Evolutionary conservation across 2,113 vertebrate genomes (phyloP), one percentile per base, ranked within the genome.

Genomic region (Budorcas taxicolor): DNA sequence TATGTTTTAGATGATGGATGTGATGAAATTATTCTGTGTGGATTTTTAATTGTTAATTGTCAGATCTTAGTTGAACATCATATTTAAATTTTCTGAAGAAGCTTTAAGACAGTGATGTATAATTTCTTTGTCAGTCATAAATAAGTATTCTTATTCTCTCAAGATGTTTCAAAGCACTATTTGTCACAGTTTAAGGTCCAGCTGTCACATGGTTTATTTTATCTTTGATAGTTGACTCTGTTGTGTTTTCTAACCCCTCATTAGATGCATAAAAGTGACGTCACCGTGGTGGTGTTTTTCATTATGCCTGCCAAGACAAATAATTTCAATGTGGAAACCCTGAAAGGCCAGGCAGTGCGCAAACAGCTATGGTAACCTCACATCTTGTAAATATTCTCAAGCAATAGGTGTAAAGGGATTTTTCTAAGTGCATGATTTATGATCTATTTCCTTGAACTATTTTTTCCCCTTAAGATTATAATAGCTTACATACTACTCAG

Each of bases 291-390:
- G 3, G 99, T 99, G 93, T 99, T 99, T 98, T 99, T 99, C 98
- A 99, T 99, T 74, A 99, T 99, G 99, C 99, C 99, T 14, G 99
- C 99, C 57, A 99, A 99, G 98, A 99, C 99, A 36, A 99, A 99
- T 98, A 99, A 99, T 98, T 99, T 99, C 98, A 99, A 99, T 0
- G 99, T 99, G 98, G 99, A 99, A 98, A 99, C 99, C 0, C 97
- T 99, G 97, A 99, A 99, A 98, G 99, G 99, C 40, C 99, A 99
- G 97, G 99, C 99, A 0, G 98, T 99, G 16, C 98, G 99, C 60
- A 99, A 99, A 96, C 99, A 99, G 97, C 99, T 99, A 14, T 99
- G 99, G 99, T 99, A 99, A 99, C 47, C 86, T 40, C 74, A 4
- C 0, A 8, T 96, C 58, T 94, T 80, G 62, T 53, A 16, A 9